Evolutionary conservation across 2,113 vertebrate species (phyloP).

Genomic region (Phoenicopterus ruber): DNA sequence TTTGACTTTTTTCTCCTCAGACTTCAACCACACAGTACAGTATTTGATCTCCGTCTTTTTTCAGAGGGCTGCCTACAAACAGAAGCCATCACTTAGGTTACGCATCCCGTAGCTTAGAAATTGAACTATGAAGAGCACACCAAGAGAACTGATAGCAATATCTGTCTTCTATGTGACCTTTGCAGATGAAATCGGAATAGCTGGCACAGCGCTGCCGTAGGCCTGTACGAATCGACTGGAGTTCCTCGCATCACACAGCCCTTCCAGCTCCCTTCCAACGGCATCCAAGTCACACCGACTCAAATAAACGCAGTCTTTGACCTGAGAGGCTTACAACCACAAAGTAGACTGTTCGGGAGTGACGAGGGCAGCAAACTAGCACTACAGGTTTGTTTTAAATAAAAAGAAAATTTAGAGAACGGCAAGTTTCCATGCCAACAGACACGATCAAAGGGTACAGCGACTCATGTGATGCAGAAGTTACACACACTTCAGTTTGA

Average conservation of each 20-base stretch:
- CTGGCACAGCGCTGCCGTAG: background rate
- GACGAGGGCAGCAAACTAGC: slow-evolving; percentile 19
- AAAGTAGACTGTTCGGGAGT: background rate
- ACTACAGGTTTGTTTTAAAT: slow-evolving; percentile 29
- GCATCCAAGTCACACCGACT: background rate
- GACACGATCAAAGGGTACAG: slow-evolving; percentile 45
- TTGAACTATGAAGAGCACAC: background rate
- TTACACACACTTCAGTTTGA: slow-evolving; percentile 66
- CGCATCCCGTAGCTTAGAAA: background rate
- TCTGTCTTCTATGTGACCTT: background rate
- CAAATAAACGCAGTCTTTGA: slow-evolving; percentile 1
- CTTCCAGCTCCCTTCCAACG: background rate
- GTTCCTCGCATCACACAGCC: background rate
- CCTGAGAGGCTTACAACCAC: slow-evolving; percentile 59
- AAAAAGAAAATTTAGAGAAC: background rate
- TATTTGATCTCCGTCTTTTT: background rate
- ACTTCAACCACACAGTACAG: background rate
- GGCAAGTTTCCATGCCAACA: slow-evolving; percentile 38
- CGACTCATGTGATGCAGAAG: slow-evolving; percentile 32
- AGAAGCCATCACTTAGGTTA: background rate
- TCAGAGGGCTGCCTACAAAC: background rate
- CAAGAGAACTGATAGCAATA: background rate
- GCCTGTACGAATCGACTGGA: background rate
- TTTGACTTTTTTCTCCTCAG: background rate
- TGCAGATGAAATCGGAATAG: background rate